phyloP scores from a whole-genome alignment of 2,797 vertebrate genomes.

The Cyclopterus lumpus region DNA sequence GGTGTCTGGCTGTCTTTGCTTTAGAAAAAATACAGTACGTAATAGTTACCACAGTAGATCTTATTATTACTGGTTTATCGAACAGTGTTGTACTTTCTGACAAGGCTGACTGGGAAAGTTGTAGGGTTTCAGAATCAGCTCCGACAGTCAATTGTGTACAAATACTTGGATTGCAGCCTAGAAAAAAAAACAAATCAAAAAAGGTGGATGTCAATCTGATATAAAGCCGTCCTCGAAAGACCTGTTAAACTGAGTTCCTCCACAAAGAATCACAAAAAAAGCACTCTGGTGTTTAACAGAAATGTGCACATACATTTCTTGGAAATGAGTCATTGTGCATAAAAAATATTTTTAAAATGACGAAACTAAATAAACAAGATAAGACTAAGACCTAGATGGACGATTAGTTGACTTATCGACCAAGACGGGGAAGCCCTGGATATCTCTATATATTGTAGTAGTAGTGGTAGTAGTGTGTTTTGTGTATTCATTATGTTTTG shows the following conservation, averaged over 20 bases:
- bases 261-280: neutral
- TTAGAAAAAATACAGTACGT: constrained; percentile 3
- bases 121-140: constrained; percentile 32
- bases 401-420: neutral
- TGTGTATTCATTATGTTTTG: neutral
- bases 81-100: neutral
- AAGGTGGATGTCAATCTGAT: neutral
- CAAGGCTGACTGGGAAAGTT: neutral
- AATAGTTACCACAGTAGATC: neutral
- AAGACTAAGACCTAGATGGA: neutral
- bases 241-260: neutral
- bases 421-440: too few species aligned
- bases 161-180: constrained; percentile 24
- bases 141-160: neutral
- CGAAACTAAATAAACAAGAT: too few species aligned
- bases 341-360: neutral
- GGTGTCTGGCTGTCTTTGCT: constrained; percentile 9
- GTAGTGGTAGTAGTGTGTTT: neutral
- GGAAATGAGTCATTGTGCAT: too few species aligned
- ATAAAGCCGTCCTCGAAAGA: neutral
- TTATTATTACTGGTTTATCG: constrained; percentile 8
- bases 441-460: neutral
- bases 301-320: neutral
- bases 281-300: neutral
- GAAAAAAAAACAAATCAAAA: constrained; percentile 27